Evolutionary conservation across 2,113 vertebrate species (phyloP).

Genomic region (Tenebrosternarchus preto): DNA sequence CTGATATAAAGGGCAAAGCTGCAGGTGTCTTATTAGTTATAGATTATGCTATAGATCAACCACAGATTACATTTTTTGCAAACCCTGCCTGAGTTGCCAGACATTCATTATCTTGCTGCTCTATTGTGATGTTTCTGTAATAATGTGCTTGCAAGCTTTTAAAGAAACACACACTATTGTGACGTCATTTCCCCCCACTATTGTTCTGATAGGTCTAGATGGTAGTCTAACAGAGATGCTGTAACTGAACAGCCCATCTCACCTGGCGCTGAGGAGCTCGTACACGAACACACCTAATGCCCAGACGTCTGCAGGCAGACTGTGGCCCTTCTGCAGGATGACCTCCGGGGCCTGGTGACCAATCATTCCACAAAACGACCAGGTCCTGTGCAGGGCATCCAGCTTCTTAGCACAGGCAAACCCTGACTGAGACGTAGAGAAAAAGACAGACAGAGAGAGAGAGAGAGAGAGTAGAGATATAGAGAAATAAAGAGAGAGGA

Average conservation of each 20-base stretch:
- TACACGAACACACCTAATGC: constrained; percentile 76
- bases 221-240: neutral
- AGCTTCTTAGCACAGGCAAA: constrained; percentile 73
- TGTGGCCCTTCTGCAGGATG: constrained; percentile 72
- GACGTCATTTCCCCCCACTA: too few relatives aligned
- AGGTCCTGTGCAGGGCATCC: constrained; percentile 70
- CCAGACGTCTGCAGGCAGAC: constrained; percentile 70
- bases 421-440: constrained; percentile 62
- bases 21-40: neutral
- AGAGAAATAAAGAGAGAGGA: too few relatives aligned
- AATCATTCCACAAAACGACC: constrained; percentile 77
- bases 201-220: too few relatives aligned
- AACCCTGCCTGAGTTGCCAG: neutral
- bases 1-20: neutral
- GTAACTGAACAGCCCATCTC: constrained; percentile 27
- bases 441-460: constrained; percentile 1
- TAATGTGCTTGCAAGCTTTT: neutral
- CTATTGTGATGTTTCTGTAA: neutral
- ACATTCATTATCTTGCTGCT: neutral
- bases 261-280: constrained; percentile 75
- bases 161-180: neutral
- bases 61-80: neutral
- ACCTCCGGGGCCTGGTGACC: constrained; percentile 78
- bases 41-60: neutral
- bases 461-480: too few relatives aligned